Evolutionary conservation across 2,113 vertebrate genomes (phyloP), one percentile per base, ranked within the genome.

Genomic region (Crotophaga sulcirostris): DNA sequence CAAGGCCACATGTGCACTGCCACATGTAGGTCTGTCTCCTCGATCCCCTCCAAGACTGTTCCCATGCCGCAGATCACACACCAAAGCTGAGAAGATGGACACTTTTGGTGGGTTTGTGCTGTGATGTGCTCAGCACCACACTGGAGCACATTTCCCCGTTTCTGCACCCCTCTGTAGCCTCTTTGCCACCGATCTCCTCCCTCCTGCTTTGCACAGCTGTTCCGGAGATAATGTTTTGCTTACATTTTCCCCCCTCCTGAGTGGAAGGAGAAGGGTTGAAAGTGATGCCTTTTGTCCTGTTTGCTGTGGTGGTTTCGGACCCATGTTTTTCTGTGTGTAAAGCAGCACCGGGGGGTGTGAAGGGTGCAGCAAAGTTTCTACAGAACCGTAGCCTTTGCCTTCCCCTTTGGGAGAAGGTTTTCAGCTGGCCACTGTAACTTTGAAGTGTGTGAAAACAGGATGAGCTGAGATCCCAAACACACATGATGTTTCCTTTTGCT

Each of bases 371-470:
- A 4, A 42, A 33, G 34, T 29, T 74, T 58, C 42, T 59, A 38
- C 0, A 23, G 64, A 33, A 29, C n/a, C 10, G 7, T 1, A 0
- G n/a, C 58, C 69, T 38, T 7, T 36, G 44, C 49, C 15, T 49
- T 19, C 17, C 31, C 31, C 52, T 82, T 8, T 8, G n/a, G 36
- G 69, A 67, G 63, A 24, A 20, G 33, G 18, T 85, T 72, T 52
- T 26, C 70, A 42, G 13, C 11, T 52, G 69, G 23, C 34, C 4
- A 1, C 7, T 38, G 25, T 52, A 38, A 36, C n/a, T 45, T 44
- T 6, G 36, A 62, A 54, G 23, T 2, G 0, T 3, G 1, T 1
- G 14, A 74, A 34, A 64, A 20, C 10, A 6, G 5, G 7, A 6
- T 0, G 14, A 81, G 47, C 36, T 8, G 59, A 79, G 64, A 62